These are phyloP conservation scores for Enteromius viviparus DNA, from an alignment of 2,797 vertebrate species.

Conservation along the genomic window DNA sequence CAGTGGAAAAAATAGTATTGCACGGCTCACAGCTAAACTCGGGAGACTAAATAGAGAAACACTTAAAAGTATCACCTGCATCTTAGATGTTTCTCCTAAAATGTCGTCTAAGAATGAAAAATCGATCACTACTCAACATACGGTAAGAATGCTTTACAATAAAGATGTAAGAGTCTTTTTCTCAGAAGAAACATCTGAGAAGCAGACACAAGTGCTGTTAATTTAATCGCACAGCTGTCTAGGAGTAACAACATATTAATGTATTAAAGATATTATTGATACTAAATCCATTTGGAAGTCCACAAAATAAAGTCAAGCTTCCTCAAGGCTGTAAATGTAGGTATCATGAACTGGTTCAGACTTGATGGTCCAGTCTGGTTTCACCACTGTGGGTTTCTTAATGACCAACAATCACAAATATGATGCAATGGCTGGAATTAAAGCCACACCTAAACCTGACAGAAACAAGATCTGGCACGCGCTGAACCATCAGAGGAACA, in stretches of 20 bases:
- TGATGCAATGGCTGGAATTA: not conserved
- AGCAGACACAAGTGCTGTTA: too few species aligned
- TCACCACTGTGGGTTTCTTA: not conserved
- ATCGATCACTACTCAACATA: not conserved
- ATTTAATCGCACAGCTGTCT: not conserved
- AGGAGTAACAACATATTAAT: not conserved
- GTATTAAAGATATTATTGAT: not conserved
- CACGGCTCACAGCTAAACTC: not conserved
- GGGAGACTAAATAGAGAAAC: not conserved
- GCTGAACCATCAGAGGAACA: not conserved
- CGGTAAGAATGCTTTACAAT: not conserved
- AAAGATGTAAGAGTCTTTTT: not conserved
- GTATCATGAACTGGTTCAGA: not conserved
- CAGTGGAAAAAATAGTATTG: not conserved
- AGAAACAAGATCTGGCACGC: not conserved
- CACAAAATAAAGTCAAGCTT: not conserved
- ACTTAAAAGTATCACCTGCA: not conserved
- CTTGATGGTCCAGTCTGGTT: not conserved
- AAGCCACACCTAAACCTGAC: slow-evolving; percentile 21
- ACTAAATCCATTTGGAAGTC: not conserved
- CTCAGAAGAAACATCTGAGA: not conserved
- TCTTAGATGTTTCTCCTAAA: not conserved
- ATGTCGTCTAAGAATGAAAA: not conserved
- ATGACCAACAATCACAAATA: not conserved
- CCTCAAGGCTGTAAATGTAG: too few species aligned